Base-by-base conservation (phyloP, 2,888 invertebrate species). In the Heliconius charithonia region DNA sequence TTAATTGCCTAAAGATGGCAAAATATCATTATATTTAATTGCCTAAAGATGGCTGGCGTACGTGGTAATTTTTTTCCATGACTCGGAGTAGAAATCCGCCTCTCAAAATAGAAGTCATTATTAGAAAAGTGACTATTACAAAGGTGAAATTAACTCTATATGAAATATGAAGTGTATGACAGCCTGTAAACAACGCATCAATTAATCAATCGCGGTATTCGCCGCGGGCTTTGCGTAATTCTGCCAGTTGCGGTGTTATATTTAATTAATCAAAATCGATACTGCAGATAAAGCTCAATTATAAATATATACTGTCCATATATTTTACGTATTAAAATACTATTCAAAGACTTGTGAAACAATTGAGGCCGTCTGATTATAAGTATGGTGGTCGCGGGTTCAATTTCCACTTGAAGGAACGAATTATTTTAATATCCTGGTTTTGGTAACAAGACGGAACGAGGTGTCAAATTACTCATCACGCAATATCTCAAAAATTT, bases 181-280 rank as follows among this genome's bases (percentile, higher is more conserved):
- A 59, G 59, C 3, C n/a, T 12, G n/a, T 59, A 59, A n/a, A 59
- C 59, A 59, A 59, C 59, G 59, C n/a, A n/a, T 59, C 32, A 59
- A 59, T 59, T n/a, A n/a, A 59, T 59, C 59, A 59, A n/a, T n/a
- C n/a, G 59, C n/a, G 59, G 59, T 59, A 59, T 59, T 59, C n/a
- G n/a, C 3, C 19, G n/a, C n/a, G 59, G n/a, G 9, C 9, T n/a
- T 59, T 59, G 59, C 51, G 10, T 59, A 59, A n/a, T n/a, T 59
- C 22, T 59, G 59, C 10, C n/a, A 59, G 59, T 59, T 59, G 59
- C n/a, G 59, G n/a, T 59, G 22, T 59, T 59, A 59, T n/a, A 59
- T 59, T 59, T 59, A n/a, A 59, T 59, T n/a, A 59, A 59, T 59
- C 22, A 59, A 59, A n/a, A n/a, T 59, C n/a, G n/a, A 51, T 59